Percentiles rank a stretch among this genome's conserved stretches.
These are phyloP conservation scores for Girardinus metallicus DNA, from an alignment of 2,797 vertebrate genomes.

Conservation along the genomic window DNA sequence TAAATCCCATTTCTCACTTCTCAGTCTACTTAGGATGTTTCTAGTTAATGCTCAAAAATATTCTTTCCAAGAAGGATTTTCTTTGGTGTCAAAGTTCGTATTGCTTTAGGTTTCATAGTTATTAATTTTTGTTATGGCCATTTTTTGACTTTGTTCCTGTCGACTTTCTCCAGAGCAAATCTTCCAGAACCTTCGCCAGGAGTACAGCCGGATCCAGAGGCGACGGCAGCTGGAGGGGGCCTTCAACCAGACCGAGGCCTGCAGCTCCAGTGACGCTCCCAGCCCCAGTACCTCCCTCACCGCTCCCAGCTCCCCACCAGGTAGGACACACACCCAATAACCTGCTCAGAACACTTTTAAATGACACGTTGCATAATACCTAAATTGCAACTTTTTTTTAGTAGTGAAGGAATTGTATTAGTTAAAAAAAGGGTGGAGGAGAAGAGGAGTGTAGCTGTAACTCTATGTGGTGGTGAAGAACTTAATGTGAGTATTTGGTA, in stretches of 20 bases:
- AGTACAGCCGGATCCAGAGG: constrained; percentile 92
- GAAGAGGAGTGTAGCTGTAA: not conserved
- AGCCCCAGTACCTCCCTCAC: constrained; percentile 82
- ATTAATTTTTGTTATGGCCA: not conserved
- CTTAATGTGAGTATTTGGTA: not conserved
- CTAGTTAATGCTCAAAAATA: not conserved
- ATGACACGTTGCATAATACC: too few relatives aligned
- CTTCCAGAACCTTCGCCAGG: constrained; percentile 93
- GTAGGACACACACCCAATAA: constrained; percentile 63
- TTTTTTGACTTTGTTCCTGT: constrained; percentile 12
- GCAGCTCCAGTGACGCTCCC: constrained; percentile 82
- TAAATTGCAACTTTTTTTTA: not conserved
- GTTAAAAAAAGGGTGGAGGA: not conserved
- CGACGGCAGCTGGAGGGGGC: constrained; percentile 91
- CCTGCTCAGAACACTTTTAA: too few relatives aligned
- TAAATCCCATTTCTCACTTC: not conserved
- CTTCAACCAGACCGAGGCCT: constrained; percentile 88
- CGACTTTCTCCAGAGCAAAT: constrained; percentile 85
- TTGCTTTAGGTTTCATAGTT: not conserved
- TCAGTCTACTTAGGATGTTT: not conserved
- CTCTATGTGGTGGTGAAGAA: not conserved
- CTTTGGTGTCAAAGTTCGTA: not conserved
- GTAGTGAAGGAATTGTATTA: not conserved
- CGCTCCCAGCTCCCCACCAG: constrained; percentile 89
- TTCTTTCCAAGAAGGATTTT: not conserved